Conservation (phyloP, 1,140 invertebrate species). For the Cardiocondyla obscurior region DNA sequence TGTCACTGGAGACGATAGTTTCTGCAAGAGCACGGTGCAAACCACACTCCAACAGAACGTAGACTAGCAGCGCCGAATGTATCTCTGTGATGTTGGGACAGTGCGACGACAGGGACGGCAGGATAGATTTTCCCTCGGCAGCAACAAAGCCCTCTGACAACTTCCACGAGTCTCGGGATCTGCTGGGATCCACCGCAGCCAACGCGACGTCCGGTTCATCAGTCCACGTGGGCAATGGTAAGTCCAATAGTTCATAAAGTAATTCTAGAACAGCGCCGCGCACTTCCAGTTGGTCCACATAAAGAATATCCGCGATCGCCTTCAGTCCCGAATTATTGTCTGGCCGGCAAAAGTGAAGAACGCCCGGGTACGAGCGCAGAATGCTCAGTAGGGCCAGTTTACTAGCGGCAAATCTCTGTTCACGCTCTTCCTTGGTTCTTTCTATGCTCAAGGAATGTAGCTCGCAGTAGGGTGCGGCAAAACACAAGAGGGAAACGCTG, state of each 20-base stretch:
- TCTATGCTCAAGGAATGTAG: conserved; percentile 89
- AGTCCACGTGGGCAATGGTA: conserved; percentile 95
- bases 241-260: conserved; percentile 93
- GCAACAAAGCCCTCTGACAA: conserved; percentile 96
- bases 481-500: conserved; percentile 90
- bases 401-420: conserved; percentile 92
- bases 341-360: conserved; percentile 93
- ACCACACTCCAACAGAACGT: conserved; percentile 94
- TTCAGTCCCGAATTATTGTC: conserved; percentile 89
- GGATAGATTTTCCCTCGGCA: conserved; percentile 91
- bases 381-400: conserved; percentile 93
- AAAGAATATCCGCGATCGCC: conserved; percentile 93
- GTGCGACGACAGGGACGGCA: conserved; percentile 91
- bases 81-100: conserved; percentile 96
- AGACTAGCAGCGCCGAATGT: conserved; percentile 94
- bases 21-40: conserved; percentile 94
- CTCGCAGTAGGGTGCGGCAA: conserved; percentile 96
- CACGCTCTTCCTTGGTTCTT: conserved; percentile 89
- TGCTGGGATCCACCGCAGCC: conserved; percentile 92
- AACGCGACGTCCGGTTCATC: conserved; percentile 95
- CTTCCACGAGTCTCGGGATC: conserved; percentile 91
- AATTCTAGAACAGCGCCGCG: conserved; percentile 95
- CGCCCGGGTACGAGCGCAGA: conserved; percentile 94
- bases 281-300: conserved; percentile 94
- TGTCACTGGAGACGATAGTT: conserved; percentile 94